Base-by-base conservation (phyloP, 2,888 invertebrate species). In the Halocaridina rubra region DNA sequence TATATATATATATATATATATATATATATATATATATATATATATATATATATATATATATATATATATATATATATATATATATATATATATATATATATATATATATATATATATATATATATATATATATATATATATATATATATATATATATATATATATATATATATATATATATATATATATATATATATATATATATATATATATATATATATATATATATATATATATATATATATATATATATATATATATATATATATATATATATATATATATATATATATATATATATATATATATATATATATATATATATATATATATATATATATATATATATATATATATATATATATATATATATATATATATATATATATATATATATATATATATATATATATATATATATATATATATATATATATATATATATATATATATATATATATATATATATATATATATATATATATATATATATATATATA, bases 161-260 rank as follows among this genome's bases (percentile, higher is more conserved):
- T 64, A 1, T 22, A 3, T 64, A n/a, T 64, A n/a, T 64, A n/a
- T 8, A n/a, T 5, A 7, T 64, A 3, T 5, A 19, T 2, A 24
- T 57, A 13, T 57, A 4, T 57, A 0, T 39, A 46, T 22, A 7
- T 19, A 46, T 39, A 2, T 72, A 32, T 30, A 19, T 33, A 32
- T 33, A 30, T 72, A 30, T 72, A 32, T 32, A 72, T 72, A 72
- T 72, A 30, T 72, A n/a, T 72, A 67, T 67, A 67, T 67, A 67
- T 67, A 67, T 67, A 67, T 67, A 67, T 29, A 67, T 3, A 67
- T 16, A 69, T 30, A 27, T 8, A 30, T 30, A 27, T 8, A 69
- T 0, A 69, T 1, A 27, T 1, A 27, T 13, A n/a, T n/a, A n/a
- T n/a, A n/a, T n/a, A n/a, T n/a, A n/a, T n/a, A n/a, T n/a, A n/a